Percentiles rank a stretch among this genome's conserved stretches.
These are phyloP conservation scores for Argyra leucocephala DNA, from an alignment of 2,888 invertebrate genomes.

Conservation along the genomic window DNA sequence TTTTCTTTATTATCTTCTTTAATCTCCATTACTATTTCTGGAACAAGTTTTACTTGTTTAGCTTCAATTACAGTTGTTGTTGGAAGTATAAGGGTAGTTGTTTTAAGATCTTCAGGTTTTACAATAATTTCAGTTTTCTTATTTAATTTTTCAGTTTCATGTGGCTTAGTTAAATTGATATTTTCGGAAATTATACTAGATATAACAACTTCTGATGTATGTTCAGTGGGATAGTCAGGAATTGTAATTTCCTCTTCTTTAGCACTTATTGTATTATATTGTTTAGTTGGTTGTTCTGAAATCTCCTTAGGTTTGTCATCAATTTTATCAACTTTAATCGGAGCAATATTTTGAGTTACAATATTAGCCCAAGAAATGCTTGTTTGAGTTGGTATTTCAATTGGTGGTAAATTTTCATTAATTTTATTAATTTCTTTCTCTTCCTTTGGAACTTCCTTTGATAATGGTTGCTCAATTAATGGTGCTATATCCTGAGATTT, in stretches of 20 bases:
- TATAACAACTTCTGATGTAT: too few species aligned
- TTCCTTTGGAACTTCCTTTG: neutral
- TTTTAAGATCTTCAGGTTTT: neutral
- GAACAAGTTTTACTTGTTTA: neutral
- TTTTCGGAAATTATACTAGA: too few species aligned
- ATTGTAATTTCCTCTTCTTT: too few species aligned
- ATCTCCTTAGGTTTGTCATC: too few species aligned
- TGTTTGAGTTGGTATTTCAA: too few species aligned
- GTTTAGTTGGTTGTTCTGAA: too few species aligned
- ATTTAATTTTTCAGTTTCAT: neutral
- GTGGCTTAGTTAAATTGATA: neutral
- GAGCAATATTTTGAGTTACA: neutral
- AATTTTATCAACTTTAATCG: neutral
- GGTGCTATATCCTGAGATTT: too few species aligned
- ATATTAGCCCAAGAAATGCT: slow-evolving; percentile 12
- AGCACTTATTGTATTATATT: too few species aligned
- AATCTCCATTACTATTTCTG: neutral
- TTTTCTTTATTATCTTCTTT: neutral
- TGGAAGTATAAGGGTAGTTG: neutral
- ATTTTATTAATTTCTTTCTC: neutral
- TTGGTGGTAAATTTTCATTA: too few species aligned
- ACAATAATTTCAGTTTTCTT: neutral
- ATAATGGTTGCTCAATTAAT: neutral
- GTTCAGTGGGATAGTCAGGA: too few species aligned
- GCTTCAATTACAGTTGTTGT: neutral